Percentiles rank a stretch among this genome's conserved stretches.
phyloP scores from a whole-genome alignment of 2,888 invertebrate genomes.

The Drosophila mulleri region DNA sequence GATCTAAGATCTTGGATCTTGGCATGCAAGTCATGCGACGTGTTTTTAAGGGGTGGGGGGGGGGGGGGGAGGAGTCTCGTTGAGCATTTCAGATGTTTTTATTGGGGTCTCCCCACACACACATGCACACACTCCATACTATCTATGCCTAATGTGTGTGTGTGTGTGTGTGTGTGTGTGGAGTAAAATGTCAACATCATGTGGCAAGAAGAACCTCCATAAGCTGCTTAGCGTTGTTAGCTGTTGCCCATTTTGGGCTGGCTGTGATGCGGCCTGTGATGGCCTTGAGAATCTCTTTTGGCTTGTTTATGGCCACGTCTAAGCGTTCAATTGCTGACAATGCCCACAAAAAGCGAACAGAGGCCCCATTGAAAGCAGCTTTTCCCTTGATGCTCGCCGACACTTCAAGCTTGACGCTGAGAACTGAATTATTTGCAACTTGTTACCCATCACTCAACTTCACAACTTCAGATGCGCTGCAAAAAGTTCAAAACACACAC shows the following conservation, averaged over 20 bases:
- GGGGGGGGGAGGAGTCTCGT: constrained; percentile 1
- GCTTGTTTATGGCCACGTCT: constrained; percentile 50
- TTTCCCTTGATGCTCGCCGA: constrained; percentile 43
- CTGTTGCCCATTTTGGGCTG: constrained; percentile 37
- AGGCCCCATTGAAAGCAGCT: constrained; percentile 25
- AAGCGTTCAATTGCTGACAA: constrained; percentile 54
- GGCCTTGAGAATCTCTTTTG: constrained; percentile 53
- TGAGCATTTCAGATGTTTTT: constrained; percentile 27
- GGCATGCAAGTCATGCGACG: constrained; percentile 56
- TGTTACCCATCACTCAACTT: constrained; percentile 28
- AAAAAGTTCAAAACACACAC: background rate
- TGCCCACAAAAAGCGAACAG: constrained; percentile 38
- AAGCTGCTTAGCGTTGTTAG: constrained; percentile 50
- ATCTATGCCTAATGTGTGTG: background rate
- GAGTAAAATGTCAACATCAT: constrained; percentile 62
- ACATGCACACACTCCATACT: background rate
- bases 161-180: constrained; percentile 16
- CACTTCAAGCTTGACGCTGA: constrained; percentile 19
- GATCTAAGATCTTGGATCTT: constrained; percentile 40
- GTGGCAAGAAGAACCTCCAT: constrained; percentile 38
- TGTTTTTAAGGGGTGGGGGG: background rate
- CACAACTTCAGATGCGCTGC: constrained; percentile 2
- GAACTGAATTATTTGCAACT: constrained; percentile 25
- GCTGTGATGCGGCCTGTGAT: constrained; percentile 17
- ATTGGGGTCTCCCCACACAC: constrained; percentile 47